phyloP scores from a whole-genome alignment of 2,797 vertebrate genomes.

The Tragelaphus eurycerus region DNA sequence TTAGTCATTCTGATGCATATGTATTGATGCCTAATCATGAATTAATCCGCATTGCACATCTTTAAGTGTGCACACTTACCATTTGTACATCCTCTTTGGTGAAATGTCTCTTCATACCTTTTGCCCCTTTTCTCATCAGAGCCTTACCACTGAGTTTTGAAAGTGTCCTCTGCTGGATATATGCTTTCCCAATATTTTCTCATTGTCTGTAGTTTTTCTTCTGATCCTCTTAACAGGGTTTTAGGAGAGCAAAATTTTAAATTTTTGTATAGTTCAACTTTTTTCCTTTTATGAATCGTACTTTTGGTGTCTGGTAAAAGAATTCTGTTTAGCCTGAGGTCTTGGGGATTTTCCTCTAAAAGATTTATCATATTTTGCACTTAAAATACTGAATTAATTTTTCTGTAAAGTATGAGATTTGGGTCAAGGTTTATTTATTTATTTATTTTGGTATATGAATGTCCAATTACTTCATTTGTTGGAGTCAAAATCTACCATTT shows the following conservation, averaged over 20 bases:
- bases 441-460: neutral
- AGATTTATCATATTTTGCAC: neutral
- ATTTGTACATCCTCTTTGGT: neutral
- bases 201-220: neutral
- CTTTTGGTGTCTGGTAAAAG: neutral
- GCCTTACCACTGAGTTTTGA: neutral
- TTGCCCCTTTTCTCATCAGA: neutral
- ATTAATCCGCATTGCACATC: neutral
- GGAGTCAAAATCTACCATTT: neutral
- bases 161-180: neutral
- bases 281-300: neutral
- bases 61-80: neutral
- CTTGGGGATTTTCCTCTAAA: neutral
- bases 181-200: neutral
- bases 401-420: neutral
- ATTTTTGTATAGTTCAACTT: neutral
- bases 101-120: neutral
- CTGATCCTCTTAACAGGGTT: neutral
- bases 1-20: neutral
- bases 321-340: neutral
- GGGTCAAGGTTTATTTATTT: neutral
- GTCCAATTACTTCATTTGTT: neutral
- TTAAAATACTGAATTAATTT: neutral
- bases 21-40: neutral
- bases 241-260: neutral